These are phyloP conservation scores for Galendromus occidentalis DNA, from an alignment of 1,140 invertebrate species.

Conservation along the genomic window DNA sequence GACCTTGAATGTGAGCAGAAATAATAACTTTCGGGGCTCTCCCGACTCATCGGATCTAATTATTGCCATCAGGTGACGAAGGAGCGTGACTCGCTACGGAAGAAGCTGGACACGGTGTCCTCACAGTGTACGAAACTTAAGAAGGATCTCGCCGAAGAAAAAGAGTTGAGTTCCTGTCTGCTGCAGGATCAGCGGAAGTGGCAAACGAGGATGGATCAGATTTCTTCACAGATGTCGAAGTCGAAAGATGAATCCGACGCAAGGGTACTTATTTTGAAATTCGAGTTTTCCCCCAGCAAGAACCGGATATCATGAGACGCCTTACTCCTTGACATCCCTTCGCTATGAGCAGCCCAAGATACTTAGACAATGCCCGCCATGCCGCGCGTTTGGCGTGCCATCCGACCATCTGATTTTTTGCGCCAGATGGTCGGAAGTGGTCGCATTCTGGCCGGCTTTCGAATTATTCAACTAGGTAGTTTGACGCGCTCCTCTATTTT, in stretches of 20 bases:
- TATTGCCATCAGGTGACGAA: background rate
- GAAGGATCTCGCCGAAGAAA: background rate
- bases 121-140: background rate
- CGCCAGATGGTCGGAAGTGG: no score
- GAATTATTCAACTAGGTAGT: no score
- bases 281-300: background rate
- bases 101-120: background rate
- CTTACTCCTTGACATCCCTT: background rate
- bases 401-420: background rate
- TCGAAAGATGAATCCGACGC: background rate
- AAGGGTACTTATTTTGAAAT: background rate
- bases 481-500: conserved; percentile 10
- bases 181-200: background rate
- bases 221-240: background rate
- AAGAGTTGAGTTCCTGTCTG: background rate
- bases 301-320: background rate
- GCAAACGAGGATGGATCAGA: background rate
- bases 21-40: conserved; percentile 8
- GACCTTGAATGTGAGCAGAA: conserved; percentile 1
- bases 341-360: background rate
- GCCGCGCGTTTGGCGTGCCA: background rate
- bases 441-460: no score
- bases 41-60: background rate
- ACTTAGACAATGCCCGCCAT: background rate
- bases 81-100: background rate